phyloP scores from a whole-genome alignment of 2,797 vertebrate genomes.

The Xenopus petersii region DNA sequence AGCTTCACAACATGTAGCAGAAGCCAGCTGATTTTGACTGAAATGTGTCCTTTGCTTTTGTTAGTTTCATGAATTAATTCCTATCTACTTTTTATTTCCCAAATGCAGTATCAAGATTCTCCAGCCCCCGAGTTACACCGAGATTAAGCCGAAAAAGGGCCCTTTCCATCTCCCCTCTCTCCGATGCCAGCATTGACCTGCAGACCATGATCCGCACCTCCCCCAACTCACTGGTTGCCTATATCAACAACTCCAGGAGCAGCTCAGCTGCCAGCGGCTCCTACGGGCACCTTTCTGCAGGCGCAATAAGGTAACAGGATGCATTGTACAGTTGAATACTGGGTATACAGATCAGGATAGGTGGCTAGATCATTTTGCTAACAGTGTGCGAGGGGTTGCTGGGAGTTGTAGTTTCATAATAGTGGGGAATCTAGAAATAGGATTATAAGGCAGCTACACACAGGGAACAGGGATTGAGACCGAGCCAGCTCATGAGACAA shows the following conservation, averaged over 20 bases:
- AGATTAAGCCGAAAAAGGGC: constrained; percentile 87
- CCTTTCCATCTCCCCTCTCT: constrained; percentile 87
- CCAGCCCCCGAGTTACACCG: constrained; percentile 84
- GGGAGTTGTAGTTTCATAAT: not conserved
- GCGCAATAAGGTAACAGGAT: constrained; percentile 75
- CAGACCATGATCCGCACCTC: constrained; percentile 96
- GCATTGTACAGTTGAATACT: too few relatives aligned
- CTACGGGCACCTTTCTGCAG: constrained; percentile 90
- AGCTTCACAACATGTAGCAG: too few relatives aligned
- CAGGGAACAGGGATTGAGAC: too few relatives aligned
- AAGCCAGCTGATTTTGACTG: too few relatives aligned
- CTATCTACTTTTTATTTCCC: too few relatives aligned
- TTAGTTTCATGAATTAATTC: too few relatives aligned
- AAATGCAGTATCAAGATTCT: constrained; percentile 83
- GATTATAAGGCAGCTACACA: too few relatives aligned
- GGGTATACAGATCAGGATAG: too few relatives aligned
- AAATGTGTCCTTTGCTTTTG: too few relatives aligned
- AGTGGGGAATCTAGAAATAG: too few relatives aligned
- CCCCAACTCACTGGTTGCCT: constrained; percentile 91
- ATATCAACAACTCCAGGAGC: constrained; percentile 94
- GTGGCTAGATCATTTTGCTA: not conserved
- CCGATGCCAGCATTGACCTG: constrained; percentile 91
- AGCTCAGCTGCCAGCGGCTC: constrained; percentile 89
- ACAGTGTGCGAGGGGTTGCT: not conserved
- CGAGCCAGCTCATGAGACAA: too few relatives aligned